phyloP scores from a whole-genome alignment of 64 coral and sea anemone species.

The Trachythela sp. region DNA sequence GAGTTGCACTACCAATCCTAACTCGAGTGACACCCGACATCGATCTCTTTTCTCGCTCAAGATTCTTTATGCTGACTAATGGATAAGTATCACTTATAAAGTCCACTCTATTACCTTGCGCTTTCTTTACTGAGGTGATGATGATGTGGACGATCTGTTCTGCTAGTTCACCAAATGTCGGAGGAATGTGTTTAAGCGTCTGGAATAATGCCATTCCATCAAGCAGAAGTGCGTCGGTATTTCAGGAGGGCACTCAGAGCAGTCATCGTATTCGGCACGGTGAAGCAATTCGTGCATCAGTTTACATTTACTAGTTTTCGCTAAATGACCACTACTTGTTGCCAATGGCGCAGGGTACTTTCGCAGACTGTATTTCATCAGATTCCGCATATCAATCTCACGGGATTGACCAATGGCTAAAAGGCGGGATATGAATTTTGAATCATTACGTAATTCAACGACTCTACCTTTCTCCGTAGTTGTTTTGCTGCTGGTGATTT shows the following conservation, averaged over 20 bases:
- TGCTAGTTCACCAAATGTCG: not conserved
- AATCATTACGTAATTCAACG: constrained; percentile 22
- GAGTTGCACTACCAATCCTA: too few relatives aligned
- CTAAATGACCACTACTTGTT: not conserved
- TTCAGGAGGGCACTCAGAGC: not conserved
- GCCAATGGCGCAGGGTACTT: constrained; percentile 13
- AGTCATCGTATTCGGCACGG: constrained; percentile 15
- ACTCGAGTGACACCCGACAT: not conserved
- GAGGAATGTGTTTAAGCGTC: not conserved
- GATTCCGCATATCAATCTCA: constrained; percentile 11
- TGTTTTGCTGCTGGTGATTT: not conserved
- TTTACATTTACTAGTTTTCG: constrained; percentile 13
- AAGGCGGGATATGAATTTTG: constrained; percentile 13
- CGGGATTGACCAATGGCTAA: constrained; percentile 4
- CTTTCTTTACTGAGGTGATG: too few relatives aligned
- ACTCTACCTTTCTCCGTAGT: not conserved
- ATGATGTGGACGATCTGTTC: not conserved
- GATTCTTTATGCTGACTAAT: not conserved
- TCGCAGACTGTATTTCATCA: constrained; percentile 2
- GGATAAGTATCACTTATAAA: constrained; percentile 17
- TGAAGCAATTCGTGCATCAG: not conserved
- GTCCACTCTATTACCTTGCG: constrained; percentile 19
- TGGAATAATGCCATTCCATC: constrained; percentile 20
- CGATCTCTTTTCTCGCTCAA: not conserved
- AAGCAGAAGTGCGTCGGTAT: not conserved